Conservation (phyloP, 2,888 invertebrate species). For the Altica lythri region DNA sequence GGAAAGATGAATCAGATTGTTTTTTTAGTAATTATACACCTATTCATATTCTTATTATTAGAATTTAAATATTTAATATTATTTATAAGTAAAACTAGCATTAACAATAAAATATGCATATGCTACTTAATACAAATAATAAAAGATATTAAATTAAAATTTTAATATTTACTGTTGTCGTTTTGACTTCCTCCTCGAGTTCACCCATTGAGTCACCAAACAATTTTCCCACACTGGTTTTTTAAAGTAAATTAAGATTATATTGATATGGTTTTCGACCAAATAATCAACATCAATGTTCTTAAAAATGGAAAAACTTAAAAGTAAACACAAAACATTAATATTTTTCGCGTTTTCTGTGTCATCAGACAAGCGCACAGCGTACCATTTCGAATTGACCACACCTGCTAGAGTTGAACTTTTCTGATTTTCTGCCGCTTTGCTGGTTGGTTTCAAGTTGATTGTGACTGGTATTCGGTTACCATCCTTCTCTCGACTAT, state of each 20-base stretch:
- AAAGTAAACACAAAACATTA: constrained; percentile 6
- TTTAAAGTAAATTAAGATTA: neutral
- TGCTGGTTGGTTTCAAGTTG: neutral
- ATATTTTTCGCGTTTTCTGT: constrained; percentile 9
- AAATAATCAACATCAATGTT: too few species aligned
- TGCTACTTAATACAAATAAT: too few species aligned
- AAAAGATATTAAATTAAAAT: neutral
- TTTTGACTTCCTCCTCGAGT: constrained; percentile 32
- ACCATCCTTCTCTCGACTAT: constrained; percentile 3
- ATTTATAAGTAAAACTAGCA: too few species aligned
- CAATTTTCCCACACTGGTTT: neutral
- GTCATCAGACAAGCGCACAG: constrained; percentile 15
- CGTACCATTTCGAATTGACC: constrained; percentile 8
- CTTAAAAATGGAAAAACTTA: constrained; percentile 16
- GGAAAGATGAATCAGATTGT: too few species aligned
- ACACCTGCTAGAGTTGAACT: constrained; percentile 18
- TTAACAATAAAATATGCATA: too few species aligned
- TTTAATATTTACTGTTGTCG: constrained; percentile 10
- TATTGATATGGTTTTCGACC: neutral
- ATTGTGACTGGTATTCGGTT: neutral
- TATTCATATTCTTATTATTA: too few species aligned
- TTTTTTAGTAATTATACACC: too few species aligned
- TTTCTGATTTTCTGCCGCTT: neutral
- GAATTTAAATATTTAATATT: too few species aligned
- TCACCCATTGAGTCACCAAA: constrained; percentile 33